Base-by-base conservation (phyloP, 2,113 vertebrate species). In the Ancistrus triradiatus region DNA sequence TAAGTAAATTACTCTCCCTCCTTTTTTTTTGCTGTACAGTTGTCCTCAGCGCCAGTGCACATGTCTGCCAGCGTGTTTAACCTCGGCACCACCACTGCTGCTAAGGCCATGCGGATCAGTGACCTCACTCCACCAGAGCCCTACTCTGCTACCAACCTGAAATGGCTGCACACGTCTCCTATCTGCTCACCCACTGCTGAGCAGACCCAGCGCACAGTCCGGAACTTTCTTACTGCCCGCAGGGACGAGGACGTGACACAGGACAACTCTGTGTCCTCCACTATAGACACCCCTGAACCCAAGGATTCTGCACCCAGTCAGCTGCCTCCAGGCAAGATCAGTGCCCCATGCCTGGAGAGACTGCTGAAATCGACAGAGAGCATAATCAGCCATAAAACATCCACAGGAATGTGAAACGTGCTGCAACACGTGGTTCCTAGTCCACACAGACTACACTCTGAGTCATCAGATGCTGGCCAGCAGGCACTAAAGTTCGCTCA, bases 351-450 rank as follows among this genome's bases (percentile, higher is more conserved):
- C 61, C 81, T 90, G 57, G 88, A 90, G 74, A 84, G 81, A 81
- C 87, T 90, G 57, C 84, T 90, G 17, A 88, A 83, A 71, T 86
- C 87, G 10, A 90, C 85, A n/a, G 86, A 88, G 61, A 90, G 88
- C 77, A 88, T 90, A 63, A 82, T 89, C 73, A 76, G 72, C 51
- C 82, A 80, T 43, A 84, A 78, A 75, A 77, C 72, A 56, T 64
- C 78, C 0, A 74, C 69, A 3, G 71, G 71, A 8, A 58, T 75
- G 59, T n/a, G n/a, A 83, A 11, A 61, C 77, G 74, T 81, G 64
- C 58, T 78, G 81, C 72, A 78, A 74, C 77, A 80, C 81, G 72
- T 84, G 81, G 73, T n/a, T 87, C 82, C 65, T 88, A 84, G 80
- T 86, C 78, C 67, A 66, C 49, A 37, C 27, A 66, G 46, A 52